Conservation (phyloP, 2,888 invertebrate genomes). For the Eupithecia tripunctaria region DNA sequence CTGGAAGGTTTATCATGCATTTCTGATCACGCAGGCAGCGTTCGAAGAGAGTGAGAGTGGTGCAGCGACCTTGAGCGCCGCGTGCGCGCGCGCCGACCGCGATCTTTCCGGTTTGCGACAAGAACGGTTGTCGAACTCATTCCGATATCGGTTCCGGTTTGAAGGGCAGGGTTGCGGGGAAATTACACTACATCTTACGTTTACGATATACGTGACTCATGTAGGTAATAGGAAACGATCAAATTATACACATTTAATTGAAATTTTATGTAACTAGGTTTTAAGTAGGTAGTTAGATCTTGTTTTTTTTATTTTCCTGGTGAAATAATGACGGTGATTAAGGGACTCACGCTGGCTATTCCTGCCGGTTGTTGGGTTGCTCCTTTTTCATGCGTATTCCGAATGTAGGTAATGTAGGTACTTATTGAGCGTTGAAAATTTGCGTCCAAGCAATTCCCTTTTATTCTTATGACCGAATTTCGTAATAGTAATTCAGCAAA, state of each 20-base stretch:
- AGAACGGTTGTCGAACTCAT: conserved; percentile 40
- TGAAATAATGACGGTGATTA: no score
- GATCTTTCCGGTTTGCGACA: conserved; percentile 40
- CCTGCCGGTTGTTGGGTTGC: no score
- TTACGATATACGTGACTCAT: background rate
- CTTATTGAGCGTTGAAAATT: background rate
- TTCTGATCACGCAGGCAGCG: conserved; percentile 9
- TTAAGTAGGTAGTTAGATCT: no score
- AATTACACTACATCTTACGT: background rate
- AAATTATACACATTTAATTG: background rate
- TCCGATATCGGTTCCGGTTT: conserved; percentile 25
- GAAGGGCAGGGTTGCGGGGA: conserved; percentile 30
- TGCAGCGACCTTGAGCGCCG: conserved; percentile 33
- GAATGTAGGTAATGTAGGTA: background rate
- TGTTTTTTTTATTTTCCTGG: no score
- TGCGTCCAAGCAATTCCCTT: background rate
- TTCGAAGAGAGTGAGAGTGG: conserved; percentile 22
- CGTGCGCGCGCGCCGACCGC: conserved; percentile 20
- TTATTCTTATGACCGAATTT: no score
- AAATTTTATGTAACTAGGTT: background rate
- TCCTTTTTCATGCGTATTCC: background rate
- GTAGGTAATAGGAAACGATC: background rate
- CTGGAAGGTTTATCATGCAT: conserved; percentile 5
- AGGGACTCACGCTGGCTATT: no score
- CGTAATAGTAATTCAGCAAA: background rate